A percentile compares a stretch with the other conserved stretches of the same genome.
These are phyloP conservation scores for Drosophila trapezifrons DNA, from an alignment of 1,140 invertebrate genomes.

Conservation along the genomic window DNA sequence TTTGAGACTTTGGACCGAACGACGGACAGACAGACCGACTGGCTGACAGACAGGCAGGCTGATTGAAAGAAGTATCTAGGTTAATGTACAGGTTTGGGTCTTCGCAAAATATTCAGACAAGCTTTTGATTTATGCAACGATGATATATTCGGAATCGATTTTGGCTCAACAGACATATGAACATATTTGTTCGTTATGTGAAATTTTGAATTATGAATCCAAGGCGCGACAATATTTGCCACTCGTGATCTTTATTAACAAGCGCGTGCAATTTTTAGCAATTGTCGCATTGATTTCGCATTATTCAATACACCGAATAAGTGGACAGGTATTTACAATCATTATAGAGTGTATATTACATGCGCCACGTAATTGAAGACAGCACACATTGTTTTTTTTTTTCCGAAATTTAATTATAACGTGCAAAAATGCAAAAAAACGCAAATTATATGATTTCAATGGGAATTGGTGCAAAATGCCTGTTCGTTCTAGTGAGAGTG, in stretches of 20 bases:
- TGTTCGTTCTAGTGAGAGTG: slow-evolving; percentile 19
- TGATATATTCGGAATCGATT: slow-evolving; percentile 1
- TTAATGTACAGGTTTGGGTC: slow-evolving; percentile 35
- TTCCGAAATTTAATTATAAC: slow-evolving; percentile 68
- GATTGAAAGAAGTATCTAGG: slow-evolving; percentile 27
- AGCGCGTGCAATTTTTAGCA: slow-evolving; percentile 36
- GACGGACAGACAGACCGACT: no score
- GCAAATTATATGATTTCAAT: slow-evolving; percentile 56
- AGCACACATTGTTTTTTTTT: slow-evolving; percentile 15
- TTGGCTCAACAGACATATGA: background rate
- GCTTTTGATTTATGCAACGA: slow-evolving; percentile 23
- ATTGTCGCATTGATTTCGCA: slow-evolving; percentile 40
- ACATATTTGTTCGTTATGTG: background rate
- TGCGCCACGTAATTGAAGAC: slow-evolving; percentile 51
- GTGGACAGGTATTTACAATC: slow-evolving; percentile 12
- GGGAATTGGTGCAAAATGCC: slow-evolving; percentile 58
- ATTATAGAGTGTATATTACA: slow-evolving; percentile 12
- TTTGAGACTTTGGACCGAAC: slow-evolving; percentile 23
- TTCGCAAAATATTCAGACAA: slow-evolving; percentile 25
- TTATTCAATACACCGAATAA: slow-evolving; percentile 24
- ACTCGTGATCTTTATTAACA: slow-evolving; percentile 38
- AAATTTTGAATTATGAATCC: slow-evolving; percentile 15
- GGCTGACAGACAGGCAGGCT: slow-evolving; percentile 1
- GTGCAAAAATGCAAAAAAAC: slow-evolving; percentile 68
- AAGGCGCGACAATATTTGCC: slow-evolving; percentile 8